Conservation (phyloP, 64 coral and sea anemone genomes). For the Montipora cactus region DNA sequence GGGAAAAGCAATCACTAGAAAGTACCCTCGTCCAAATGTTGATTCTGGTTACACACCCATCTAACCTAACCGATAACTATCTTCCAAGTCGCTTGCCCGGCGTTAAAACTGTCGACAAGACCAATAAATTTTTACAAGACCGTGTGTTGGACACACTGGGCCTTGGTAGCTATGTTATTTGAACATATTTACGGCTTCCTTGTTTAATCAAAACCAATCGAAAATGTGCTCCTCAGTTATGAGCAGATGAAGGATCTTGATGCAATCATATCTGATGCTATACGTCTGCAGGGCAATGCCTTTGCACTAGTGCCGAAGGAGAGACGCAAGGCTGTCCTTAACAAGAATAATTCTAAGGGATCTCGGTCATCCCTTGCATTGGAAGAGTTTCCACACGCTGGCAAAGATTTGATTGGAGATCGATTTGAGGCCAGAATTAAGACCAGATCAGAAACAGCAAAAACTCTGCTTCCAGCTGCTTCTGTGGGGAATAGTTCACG, state of each 20-base stretch:
- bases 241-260: neutral
- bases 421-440: slow-evolving; percentile 58
- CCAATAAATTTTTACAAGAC: slow-evolving; percentile 50
- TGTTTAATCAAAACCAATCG: neutral
- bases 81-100: slow-evolving; percentile 13
- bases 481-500: slow-evolving; percentile 46
- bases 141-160: slow-evolving; percentile 30
- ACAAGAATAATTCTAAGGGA: slow-evolving; percentile 9
- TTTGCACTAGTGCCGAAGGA: slow-evolving; percentile 28
- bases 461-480: slow-evolving; percentile 44
- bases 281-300: slow-evolving; percentile 45
- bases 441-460: slow-evolving; percentile 51
- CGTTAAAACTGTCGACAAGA: slow-evolving; percentile 42
- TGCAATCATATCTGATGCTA: neutral
- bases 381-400: too few species aligned
- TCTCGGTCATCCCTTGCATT: too few species aligned
- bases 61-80: neutral
- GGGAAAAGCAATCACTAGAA: neutral
- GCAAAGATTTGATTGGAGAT: slow-evolving; percentile 27
- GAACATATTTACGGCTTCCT: slow-evolving; percentile 19
- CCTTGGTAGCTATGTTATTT: slow-evolving; percentile 20
- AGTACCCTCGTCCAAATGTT: slow-evolving; percentile 36
- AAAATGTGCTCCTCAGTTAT: neutral
- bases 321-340: neutral
- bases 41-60: neutral